Percentiles rank a stretch among this genome's conserved stretches.
Conservation (phyloP, 2,797 vertebrate genomes). For the Botia kubotai region DNA sequence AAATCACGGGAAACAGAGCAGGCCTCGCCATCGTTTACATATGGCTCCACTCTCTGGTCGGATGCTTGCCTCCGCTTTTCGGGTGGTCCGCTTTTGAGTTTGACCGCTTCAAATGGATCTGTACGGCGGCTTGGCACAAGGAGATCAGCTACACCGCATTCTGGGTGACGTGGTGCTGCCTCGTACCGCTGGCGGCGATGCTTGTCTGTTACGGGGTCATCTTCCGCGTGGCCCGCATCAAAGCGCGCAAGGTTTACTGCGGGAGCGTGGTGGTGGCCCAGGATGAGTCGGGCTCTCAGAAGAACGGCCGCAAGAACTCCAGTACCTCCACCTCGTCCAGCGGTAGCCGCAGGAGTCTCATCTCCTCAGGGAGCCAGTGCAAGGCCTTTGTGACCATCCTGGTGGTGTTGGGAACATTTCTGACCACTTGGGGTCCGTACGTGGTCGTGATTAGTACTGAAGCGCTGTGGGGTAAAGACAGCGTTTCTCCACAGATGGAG, state of each 20-base stretch:
- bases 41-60: conserved; percentile 94
- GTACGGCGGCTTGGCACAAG: conserved; percentile 93
- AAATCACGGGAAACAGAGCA: conserved; percentile 95
- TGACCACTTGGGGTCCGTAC: conserved; percentile 95
- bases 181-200: conserved; percentile 89
- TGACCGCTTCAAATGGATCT: conserved; percentile 96
- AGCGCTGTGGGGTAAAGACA: conserved; percentile 90
- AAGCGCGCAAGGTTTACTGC: conserved; percentile 96
- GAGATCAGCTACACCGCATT: conserved; percentile 90
- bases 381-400: conserved; percentile 96
- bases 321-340: conserved; percentile 93
- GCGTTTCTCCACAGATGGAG: conserved; percentile 88
- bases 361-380: conserved; percentile 96
- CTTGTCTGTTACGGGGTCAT: conserved; percentile 94
- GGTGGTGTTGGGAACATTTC: conserved; percentile 93
- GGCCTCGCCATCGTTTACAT: conserved; percentile 90
- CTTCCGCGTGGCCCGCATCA: conserved; percentile 94
- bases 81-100: conserved; percentile 97
- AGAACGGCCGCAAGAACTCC: conserved; percentile 91
- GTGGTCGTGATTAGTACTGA: conserved; percentile 90
- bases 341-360: conserved; percentile 88
- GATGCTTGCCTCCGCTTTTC: conserved; percentile 94
- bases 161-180: conserved; percentile 93
- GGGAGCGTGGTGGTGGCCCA: conserved; percentile 85
- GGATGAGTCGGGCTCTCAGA: conserved; percentile 79